Conservation (phyloP, 2,113 vertebrate genomes). For the Tenebrosternarchus preto region DNA sequence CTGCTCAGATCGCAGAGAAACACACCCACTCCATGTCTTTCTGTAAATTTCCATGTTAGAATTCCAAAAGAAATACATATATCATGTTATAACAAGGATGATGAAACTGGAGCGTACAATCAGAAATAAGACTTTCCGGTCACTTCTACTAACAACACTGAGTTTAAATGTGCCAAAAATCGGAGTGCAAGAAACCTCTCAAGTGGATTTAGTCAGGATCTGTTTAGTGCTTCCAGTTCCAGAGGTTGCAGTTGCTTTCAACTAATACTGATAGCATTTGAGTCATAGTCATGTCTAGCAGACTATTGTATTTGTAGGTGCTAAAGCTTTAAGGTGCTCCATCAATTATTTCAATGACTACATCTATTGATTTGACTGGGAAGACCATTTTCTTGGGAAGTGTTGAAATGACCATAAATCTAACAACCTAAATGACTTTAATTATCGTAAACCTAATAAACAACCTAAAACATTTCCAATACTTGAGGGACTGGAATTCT, state of each 20-base stretch:
- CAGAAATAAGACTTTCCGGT: background rate
- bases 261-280: no score
- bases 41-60: conserved; percentile 11
- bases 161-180: conserved; percentile 28
- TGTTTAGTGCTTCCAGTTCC: background rate
- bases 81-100: conserved; percentile 16
- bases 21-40: background rate
- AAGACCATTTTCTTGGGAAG: no score
- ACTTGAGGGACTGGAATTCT: no score
- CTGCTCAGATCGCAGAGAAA: background rate
- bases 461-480: no score
- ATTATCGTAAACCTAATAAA: no score
- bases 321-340: no score
- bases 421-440: no score
- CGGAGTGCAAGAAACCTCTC: background rate
- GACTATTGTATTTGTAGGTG: no score
- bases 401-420: no score
- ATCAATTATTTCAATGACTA: no score
- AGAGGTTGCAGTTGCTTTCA: conserved; percentile 42
- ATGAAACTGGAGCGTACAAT: conserved; percentile 23
- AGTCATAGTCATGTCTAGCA: no score
- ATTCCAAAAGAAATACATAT: conserved; percentile 1
- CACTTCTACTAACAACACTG: conserved; percentile 15
- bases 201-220: conserved; percentile 12
- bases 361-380: no score